Evolutionary conservation across 2,888 invertebrate genomes (phyloP), one percentile per base, ranked within the genome.

Genomic region (Aleiodes alternator): DNA sequence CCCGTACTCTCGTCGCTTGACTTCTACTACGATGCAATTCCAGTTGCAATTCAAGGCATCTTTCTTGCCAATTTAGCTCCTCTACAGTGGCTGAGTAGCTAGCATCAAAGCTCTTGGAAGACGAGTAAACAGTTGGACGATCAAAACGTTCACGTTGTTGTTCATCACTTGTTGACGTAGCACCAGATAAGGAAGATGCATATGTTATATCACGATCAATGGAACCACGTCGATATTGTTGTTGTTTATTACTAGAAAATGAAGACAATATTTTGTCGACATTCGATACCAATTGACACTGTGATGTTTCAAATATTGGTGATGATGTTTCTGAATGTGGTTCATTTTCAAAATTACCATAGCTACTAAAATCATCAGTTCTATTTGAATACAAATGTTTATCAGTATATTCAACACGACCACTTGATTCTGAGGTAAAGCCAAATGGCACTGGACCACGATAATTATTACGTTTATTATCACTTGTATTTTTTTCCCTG

Each of bases 11-110:
- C 77, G 95, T 95, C 1, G 97, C 96, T 90, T 97, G 97, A 84
- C 95, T 94, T 84, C 96, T 93, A 87, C 96, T 96, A 80, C 96
- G 92, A 87, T 96, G 96, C 82, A 97, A 90, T 88, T 97, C 96
- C 84, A 96, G 90, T 90, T 97, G 97, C 82, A 97, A 90, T 87
- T 96, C 95, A 84, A 96, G 90, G 87, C 97, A 97, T 74, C 96
- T 92, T 90, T 96, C 96, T 90, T 96, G 96, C 97, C 97, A 97
- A 90, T 96, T 96, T 85, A 96, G 92, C 75, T 89, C 88, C 79
- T 89, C 89, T 69, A 87, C 86, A 12, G 85, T 85, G 73, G 81
- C 85, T 29, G 87, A 82, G 80, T 87, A 87, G 6, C 86, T 87
- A 31, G 77, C 78, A 57, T 87, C 88, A 80, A 87, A 88, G 80